A percentile compares a stretch with the other conserved stretches of the same genome.
phyloP scores from a whole-genome alignment of 2,797 vertebrate species.

The Poecilia picta region DNA sequence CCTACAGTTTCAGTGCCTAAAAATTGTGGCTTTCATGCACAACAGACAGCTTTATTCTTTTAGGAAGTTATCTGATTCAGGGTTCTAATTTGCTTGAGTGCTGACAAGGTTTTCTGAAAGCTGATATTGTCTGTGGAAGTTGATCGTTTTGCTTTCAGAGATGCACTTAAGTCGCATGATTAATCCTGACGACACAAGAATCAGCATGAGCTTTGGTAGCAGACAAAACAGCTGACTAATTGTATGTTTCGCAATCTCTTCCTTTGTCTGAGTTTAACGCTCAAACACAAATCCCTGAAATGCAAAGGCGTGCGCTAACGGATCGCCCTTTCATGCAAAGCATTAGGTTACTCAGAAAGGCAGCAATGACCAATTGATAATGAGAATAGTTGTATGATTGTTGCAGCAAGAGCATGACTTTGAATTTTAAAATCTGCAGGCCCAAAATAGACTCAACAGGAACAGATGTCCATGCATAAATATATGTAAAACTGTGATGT shows the following conservation, averaged over 20 bases:
- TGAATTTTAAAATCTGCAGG: slow-evolving; percentile 50
- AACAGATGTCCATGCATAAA: slow-evolving; percentile 80
- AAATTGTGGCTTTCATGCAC: background rate
- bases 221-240: slow-evolving; percentile 14
- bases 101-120: background rate
- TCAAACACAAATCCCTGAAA: slow-evolving; percentile 4
- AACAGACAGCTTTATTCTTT: background rate
- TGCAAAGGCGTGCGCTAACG: slow-evolving; percentile 7
- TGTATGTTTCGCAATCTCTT: slow-evolving; percentile 51
- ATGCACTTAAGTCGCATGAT: slow-evolving; percentile 8
- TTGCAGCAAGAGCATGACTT: slow-evolving; percentile 50
- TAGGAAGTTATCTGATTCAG: background rate
- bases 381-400: slow-evolving; percentile 27
- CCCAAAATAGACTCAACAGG: slow-evolving; percentile 59
- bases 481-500: slow-evolving; percentile 59
- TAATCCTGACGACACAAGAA: slow-evolving; percentile 4
- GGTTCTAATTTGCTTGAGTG: background rate
- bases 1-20: background rate
- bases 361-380: slow-evolving; percentile 42
- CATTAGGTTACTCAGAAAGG: slow-evolving; percentile 15
- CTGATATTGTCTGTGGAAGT: background rate
- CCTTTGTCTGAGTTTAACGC: slow-evolving; percentile 9
- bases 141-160: background rate
- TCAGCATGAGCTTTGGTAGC: slow-evolving; percentile 8
- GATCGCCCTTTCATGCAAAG: slow-evolving; percentile 19